Conservation (phyloP, 2,888 invertebrate genomes). For the Aplocera efformata region DNA sequence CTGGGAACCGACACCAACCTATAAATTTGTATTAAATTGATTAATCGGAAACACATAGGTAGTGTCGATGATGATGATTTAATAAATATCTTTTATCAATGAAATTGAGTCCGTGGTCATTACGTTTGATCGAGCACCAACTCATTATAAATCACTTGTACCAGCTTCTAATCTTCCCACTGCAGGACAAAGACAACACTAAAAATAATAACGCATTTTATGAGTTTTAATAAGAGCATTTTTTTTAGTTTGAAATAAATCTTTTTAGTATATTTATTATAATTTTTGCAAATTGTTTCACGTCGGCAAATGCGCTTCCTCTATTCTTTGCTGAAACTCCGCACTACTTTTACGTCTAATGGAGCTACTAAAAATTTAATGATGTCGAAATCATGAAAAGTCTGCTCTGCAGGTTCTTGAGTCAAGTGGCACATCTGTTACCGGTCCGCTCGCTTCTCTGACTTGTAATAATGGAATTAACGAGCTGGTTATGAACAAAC, state of each 20-base stretch:
- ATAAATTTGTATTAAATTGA: no score
- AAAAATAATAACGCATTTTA: no score
- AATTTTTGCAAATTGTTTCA: conserved; percentile 15
- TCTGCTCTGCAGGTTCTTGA: conserved; percentile 50
- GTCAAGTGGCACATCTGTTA: conserved; percentile 73
- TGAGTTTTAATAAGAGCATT: no score
- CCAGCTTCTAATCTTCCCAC: no score
- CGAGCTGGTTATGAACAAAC: conserved; percentile 80
- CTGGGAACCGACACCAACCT: no score
- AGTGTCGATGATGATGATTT: no score
- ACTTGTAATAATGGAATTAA: conserved; percentile 78
- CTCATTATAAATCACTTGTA: no score
- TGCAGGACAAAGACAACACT: no score
- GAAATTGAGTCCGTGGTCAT: no score
- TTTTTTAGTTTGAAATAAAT: conserved; percentile 13
- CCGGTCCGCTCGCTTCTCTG: conserved; percentile 68
- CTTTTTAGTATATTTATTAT: conserved; percentile 9
- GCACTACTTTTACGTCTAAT: conserved; percentile 41
- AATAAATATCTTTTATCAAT: no score
- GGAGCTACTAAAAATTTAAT: conserved; percentile 43
- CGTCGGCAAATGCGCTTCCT: conserved; percentile 6
- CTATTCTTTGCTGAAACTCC: conserved; percentile 27
- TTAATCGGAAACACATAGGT: no score
- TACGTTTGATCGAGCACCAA: no score
- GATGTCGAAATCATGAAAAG: conserved; percentile 46